Evolutionary conservation across 1,140 invertebrate species (phyloP), one percentile per base, ranked within the genome.

Genomic region (Trypoxylus dichotomus): DNA sequence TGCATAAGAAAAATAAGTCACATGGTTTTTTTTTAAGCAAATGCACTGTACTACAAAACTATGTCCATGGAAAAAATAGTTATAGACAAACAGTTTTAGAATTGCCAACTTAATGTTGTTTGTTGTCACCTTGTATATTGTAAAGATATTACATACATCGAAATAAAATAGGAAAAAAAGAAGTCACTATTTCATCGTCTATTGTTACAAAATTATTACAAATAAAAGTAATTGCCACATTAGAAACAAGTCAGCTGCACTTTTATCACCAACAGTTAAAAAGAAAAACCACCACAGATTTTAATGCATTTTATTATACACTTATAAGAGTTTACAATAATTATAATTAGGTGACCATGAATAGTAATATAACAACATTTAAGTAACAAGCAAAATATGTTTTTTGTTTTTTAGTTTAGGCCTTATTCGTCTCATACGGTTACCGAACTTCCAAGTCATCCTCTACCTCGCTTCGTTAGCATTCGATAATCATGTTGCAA

Each of bases 381-480:
- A 75, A 47, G 74, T 75, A 75, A 75, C 74, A 75, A 75, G 74
- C 24, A 54, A 75, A 75, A 32, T 68, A 68, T 68, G 60, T 68
- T 68, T 24, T 68, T 68, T 58, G 21, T 27, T 68, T 68, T 68
- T 68, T 27, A 13, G 25, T 54, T 75, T 54, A 54, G 74, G 74
- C 42, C 43, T 54, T 75, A 13, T 43, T 75, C 41, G 21, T 75
- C n/a, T 74, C 24, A 71, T n/a, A 19, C 47, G 15, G 19, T 37
- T 37, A 37, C 32, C 32, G 10, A 37, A 37, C 47, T 54, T 54
- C 19, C n/a, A n/a, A 54, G 6, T 19, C 47, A 19, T 54, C 11
- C 15, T 54, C 43, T n/a, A 43, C 42, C 15, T 43, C 42, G 15
- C 42, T 11, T 43, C 42, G 15, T 7, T 15, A 43, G 42, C 42